These are phyloP conservation scores for Oopsacas minuta DNA, from an alignment of 37 sponge, comb jelly and placozoan genomes.

Conservation along the genomic window DNA sequence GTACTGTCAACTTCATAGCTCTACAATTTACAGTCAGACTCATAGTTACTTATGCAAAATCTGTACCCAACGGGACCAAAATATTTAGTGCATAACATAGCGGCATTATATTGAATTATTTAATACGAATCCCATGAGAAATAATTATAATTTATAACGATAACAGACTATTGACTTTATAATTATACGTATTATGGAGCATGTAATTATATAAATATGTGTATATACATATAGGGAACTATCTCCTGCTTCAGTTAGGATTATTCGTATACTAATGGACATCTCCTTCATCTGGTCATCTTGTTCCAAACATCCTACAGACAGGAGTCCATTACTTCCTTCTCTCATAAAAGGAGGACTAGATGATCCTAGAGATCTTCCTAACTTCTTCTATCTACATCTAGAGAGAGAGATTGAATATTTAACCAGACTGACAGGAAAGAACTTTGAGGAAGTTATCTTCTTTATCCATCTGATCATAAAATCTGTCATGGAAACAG, in stretches of 20 bases:
- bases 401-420: slow-evolving; percentile 39
- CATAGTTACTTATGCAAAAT: too few relatives aligned
- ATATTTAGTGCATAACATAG: too few relatives aligned
- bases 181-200: too few relatives aligned
- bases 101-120: too few relatives aligned
- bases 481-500: slow-evolving; percentile 4
- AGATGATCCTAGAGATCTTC: neutral
- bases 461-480: slow-evolving; percentile 42
- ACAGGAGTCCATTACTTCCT: neutral
- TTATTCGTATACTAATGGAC: neutral
- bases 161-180: too few relatives aligned
- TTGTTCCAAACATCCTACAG: slow-evolving; percentile 1
- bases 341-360: neutral
- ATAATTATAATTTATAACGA: too few relatives aligned
- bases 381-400: slow-evolving; percentile 51
- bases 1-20: too few relatives aligned
- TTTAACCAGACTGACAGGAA: slow-evolving; percentile 23
- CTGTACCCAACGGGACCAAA: too few relatives aligned
- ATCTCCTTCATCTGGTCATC: slow-evolving; percentile 4
- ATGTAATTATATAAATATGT: too few relatives aligned
- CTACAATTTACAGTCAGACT: too few relatives aligned
- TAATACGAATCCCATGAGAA: too few relatives aligned
- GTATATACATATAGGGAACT: neutral
- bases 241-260: neutral
- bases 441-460: slow-evolving; percentile 32